Percentiles rank a stretch among this genome's conserved stretches.
These are phyloP conservation scores for Hirtodrosophila histrioides DNA, from an alignment of 2,888 invertebrate species.

Conservation along the genomic window DNA sequence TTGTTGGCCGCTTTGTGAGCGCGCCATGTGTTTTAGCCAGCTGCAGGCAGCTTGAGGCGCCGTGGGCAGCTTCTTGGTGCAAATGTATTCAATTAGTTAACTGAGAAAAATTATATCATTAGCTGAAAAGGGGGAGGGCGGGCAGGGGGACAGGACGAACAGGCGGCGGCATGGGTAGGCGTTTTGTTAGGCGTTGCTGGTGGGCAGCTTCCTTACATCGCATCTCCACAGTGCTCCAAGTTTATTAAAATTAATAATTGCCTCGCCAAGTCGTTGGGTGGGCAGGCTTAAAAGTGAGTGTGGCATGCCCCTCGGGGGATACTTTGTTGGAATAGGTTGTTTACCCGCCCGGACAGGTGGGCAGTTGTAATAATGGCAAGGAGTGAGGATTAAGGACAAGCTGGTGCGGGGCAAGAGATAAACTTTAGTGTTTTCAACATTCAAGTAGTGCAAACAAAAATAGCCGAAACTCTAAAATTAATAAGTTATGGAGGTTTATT, in stretches of 20 bases:
- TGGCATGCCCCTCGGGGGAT: constrained; percentile 41
- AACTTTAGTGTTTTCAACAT: too few species aligned
- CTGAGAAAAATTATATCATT: constrained; percentile 81
- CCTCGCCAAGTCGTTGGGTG: constrained; percentile 58
- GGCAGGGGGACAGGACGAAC: not conserved
- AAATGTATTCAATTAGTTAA: constrained; percentile 81
- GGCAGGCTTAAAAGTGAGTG: constrained; percentile 17
- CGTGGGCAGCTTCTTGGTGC: constrained; percentile 45
- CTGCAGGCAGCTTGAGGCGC: constrained; percentile 8
- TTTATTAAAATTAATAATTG: constrained; percentile 81
- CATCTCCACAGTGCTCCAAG: constrained; percentile 30
- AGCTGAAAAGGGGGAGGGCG: constrained; percentile 43
- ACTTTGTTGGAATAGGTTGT: constrained; percentile 30
- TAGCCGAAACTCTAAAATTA: too few species aligned
- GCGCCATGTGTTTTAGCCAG: constrained; percentile 56
- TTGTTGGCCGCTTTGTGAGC: constrained; percentile 54
- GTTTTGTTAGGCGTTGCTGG: constrained; percentile 13
- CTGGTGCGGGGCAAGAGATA: not conserved
- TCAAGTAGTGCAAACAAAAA: too few species aligned
- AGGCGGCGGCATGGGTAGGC: too few species aligned
- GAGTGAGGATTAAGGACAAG: constrained; percentile 8
- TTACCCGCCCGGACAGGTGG: constrained; percentile 12
- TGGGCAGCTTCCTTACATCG: constrained; percentile 34
- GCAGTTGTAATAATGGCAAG: constrained; percentile 23
- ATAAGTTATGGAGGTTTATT: too few species aligned